Evolutionary conservation across 2,888 invertebrate species (phyloP), one percentile per base, ranked within the genome.

Genomic region (Adineta ricciae): DNA sequence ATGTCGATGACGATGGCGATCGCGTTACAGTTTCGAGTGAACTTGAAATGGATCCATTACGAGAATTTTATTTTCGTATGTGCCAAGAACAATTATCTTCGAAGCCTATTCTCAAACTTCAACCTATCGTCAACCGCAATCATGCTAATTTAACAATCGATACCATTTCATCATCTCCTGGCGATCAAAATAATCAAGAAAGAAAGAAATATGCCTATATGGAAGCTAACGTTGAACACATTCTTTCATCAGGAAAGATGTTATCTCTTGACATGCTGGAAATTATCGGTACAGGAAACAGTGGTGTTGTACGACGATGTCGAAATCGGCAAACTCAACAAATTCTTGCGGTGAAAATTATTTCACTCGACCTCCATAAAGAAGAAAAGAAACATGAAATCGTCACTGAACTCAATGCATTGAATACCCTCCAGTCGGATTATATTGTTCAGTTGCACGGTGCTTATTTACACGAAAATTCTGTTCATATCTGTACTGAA

Each of bases 311-410:
- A n/a, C 41, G 41, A 11, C 78, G 78, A 41, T 78, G 78, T 41
- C 78, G 78, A 24, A 41, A 78, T 41, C 38, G 78, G 3, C 38
- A 41, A n/a, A 78, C 78, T 24, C 38, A 78, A n/a, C 78, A 41
- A 41, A 78, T 78, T 41, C 41, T 78, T 41, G 78, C 78, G 4
- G 78, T 78, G n/a, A 78, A 78, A 78, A 78, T 78, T 11, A 78
- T 78, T 41, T 78, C 78, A 41, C n/a, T 78, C 3, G 78, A 78
- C n/a, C 41, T 41, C 41, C 78, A 78, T 3, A 78, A 78, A 41
- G 41, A 78, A 24, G 78, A 78, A 78, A 78, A 78, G 41, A 78
- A 78, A 78, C 78, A 78, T 24, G 78, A 78, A 78, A 78, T 78
- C 14, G n/a, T 78, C 19, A 78, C 24, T 19, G 78, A 78, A 78